These are phyloP conservation scores for Tinamus major DNA, from an alignment of 2,797 vertebrate genomes.

Conservation along the genomic window DNA sequence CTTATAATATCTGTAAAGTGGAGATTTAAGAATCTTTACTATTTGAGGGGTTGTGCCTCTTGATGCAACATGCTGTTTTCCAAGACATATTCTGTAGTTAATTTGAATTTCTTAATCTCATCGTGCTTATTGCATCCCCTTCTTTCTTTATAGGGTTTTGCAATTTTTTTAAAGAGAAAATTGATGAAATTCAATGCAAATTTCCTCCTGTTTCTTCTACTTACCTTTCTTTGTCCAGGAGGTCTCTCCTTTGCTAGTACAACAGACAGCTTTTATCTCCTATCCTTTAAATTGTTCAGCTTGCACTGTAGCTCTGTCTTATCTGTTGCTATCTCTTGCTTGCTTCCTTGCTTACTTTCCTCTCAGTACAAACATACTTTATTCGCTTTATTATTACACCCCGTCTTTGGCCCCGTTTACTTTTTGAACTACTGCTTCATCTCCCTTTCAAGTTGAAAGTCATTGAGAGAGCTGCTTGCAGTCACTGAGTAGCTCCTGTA, in stretches of 20 bases:
- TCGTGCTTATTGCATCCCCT: not conserved
- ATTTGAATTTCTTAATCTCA: not conserved
- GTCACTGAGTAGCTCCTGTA: not conserved
- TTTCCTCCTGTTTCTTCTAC: not conserved
- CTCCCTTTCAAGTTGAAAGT: not conserved
- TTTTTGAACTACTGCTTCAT: not conserved
- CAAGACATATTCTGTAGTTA: not conserved
- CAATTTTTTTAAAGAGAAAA: not conserved
- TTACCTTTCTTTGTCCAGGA: not conserved
- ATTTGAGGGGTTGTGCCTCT: not conserved
- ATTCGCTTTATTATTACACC: not conserved
- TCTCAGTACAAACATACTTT: not conserved
- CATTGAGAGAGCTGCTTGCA: not conserved
- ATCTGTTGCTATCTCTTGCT: not conserved
- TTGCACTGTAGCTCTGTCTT: not conserved
- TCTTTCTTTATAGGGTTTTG: not conserved
- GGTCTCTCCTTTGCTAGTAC: not conserved
- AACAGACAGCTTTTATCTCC: not conserved
- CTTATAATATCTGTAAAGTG: not conserved
- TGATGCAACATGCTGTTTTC: not conserved
- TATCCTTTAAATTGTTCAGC: not conserved
- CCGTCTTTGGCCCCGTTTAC: not conserved
- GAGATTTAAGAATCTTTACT: not conserved
- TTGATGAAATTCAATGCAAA: accelerated
- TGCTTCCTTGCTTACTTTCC: not conserved